Evolutionary conservation across 2,113 vertebrate species (phyloP), one percentile per base, ranked within the genome.

Genomic region (Pelecanoides urinatrix): DNA sequence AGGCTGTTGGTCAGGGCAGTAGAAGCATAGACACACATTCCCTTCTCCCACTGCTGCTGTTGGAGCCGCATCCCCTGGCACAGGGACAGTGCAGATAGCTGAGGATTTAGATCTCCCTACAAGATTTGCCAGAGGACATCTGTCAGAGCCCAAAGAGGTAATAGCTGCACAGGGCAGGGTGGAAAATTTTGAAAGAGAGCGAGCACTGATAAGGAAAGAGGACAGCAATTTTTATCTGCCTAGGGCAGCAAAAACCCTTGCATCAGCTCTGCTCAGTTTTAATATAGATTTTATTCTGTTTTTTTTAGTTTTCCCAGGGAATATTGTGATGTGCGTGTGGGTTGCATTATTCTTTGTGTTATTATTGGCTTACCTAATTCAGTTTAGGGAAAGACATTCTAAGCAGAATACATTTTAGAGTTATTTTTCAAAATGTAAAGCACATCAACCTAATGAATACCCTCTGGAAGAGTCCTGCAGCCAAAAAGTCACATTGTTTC

Each of bases 391-490:
- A 75, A 89, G 30, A 13, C 77, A 71, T 40, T 88, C 75, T 78
- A 66, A 75, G 83, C 38, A 86, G 65, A 92, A 93, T 19, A 70
- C 10, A 45, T 90, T 94, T 87, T 50, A 80, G 68, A 92, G 17
- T 36, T 96, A 32, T 22, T 92, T 93, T 89, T 78, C 68, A 89
- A 80, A 96, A 78, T 74, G 68, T 59, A 66, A 92, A 92, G 26
- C 7, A 32, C 59, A 68, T 93, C 72, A 87, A 6, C 52, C 5
- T 86, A 67, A 71, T 68, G 65, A 93, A 87, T 72, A 75, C 34
- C 38, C 61, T 74, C 65, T 85, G 72, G 79, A 96, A 59, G 47
- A 68, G 21, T 68, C 44, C 53, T 89, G 73, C 42, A 58, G 58
- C 65, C 72, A 52, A 45, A 88, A 86, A 90, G 34, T 73, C 72